phyloP scores from a whole-genome alignment of 64 coral and sea anemone genomes.

The Stichodactyla helianthus region DNA sequence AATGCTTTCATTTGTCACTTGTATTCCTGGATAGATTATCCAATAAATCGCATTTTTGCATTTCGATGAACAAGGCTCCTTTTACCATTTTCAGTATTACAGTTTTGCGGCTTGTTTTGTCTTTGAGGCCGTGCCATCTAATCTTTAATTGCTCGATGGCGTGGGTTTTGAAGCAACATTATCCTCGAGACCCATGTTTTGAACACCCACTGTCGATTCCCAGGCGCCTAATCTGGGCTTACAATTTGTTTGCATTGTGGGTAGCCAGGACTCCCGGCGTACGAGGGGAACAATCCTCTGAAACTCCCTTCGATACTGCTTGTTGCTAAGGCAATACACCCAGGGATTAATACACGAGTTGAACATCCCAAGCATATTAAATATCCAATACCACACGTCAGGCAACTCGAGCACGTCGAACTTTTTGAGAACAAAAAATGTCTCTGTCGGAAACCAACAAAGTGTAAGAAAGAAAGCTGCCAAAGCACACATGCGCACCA shows the following conservation, averaged over 20 bases:
- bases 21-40: not conserved
- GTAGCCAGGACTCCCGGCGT: constrained; percentile 16
- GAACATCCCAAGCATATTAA: constrained; percentile 21
- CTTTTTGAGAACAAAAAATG: constrained; percentile 30
- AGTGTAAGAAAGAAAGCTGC: constrained; percentile 31
- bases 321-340: constrained; percentile 42
- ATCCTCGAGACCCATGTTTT: not conserved
- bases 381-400: not conserved
- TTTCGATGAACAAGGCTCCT: too few relatives aligned
- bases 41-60: not conserved
- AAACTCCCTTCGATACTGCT: constrained; percentile 16
- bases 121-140: not conserved
- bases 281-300: not conserved
- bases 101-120: too few relatives aligned
- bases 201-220: not conserved
- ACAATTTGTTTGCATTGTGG: not conserved
- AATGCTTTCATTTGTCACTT: too few relatives aligned
- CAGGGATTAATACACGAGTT: constrained; percentile 43
- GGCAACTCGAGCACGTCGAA: constrained; percentile 1
- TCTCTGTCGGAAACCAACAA: constrained; percentile 63
- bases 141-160: not conserved
- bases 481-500: constrained; percentile 58
- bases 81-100: too few relatives aligned
- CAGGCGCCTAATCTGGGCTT: not conserved
- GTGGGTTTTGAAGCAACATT: not conserved